Evolutionary conservation across 2,888 invertebrate genomes (phyloP).

Genomic region (Hypena proboscidalis): DNA sequence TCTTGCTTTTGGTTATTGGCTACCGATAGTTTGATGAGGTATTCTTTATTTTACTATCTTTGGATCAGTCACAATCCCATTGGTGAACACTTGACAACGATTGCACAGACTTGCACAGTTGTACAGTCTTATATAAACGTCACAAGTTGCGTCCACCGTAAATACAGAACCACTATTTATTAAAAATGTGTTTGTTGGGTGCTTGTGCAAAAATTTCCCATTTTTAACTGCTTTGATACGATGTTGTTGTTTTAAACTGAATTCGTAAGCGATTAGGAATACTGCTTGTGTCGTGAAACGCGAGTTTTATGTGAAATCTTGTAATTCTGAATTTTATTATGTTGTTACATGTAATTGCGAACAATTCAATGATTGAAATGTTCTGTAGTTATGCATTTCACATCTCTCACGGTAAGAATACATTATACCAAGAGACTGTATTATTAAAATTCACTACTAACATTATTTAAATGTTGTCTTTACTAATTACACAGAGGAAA

Average conservation of each 20-base stretch:
- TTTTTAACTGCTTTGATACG: constrained; percentile 41
- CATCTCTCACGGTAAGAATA: no score
- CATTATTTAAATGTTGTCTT: no score
- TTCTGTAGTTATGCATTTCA: no score
- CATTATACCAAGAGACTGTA: no score
- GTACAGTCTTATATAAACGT: constrained; percentile 59
- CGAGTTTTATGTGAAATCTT: neutral
- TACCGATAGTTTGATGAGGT: no score
- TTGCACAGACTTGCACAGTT: constrained; percentile 17
- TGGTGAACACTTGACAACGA: constrained; percentile 39
- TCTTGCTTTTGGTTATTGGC: no score
- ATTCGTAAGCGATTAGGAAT: constrained; percentile 22
- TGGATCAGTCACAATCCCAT: constrained; percentile 35
- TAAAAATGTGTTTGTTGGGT: constrained; percentile 55
- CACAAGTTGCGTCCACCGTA: constrained; percentile 41
- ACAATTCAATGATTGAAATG: no score
- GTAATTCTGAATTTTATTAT: constrained; percentile 10
- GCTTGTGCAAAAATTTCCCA: constrained; percentile 43
- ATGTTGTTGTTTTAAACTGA: constrained; percentile 19
- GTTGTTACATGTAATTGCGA: no score
- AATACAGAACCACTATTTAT: constrained; percentile 51
- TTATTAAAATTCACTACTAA: no score
- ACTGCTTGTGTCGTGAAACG: constrained; percentile 6
- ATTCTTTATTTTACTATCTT: no score
- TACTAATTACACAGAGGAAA: no score